These are phyloP conservation scores for Volucella bombylans DNA, from an alignment of 2,888 invertebrate species.

Conservation along the genomic window DNA sequence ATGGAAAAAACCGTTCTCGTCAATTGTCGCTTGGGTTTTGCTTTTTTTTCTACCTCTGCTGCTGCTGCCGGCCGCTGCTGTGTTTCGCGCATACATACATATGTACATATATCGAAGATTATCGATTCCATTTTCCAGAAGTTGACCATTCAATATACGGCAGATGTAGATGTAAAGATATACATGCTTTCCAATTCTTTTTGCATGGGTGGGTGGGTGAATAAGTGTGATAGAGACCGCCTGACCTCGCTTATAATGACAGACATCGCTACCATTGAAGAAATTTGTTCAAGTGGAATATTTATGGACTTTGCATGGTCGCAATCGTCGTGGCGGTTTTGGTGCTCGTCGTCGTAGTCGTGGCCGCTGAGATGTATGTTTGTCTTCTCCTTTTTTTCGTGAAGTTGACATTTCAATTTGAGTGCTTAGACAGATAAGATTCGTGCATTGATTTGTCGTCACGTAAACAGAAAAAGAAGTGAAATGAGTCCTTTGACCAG, in stretches of 20 bases:
- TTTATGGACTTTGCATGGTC: slow-evolving; percentile 63
- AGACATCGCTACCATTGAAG: slow-evolving; percentile 52
- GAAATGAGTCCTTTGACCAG: slow-evolving; percentile 3
- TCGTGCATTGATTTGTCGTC: slow-evolving; percentile 20
- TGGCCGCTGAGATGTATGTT: slow-evolving; percentile 57
- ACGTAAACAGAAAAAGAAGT: not conserved
- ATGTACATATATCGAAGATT: slow-evolving; percentile 74
- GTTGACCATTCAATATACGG: slow-evolving; percentile 71
- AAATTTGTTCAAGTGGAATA: slow-evolving; percentile 66
- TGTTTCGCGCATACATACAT: slow-evolving; percentile 65
- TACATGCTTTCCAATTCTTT: slow-evolving; percentile 3
- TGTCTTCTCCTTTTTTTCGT: slow-evolving; percentile 47
- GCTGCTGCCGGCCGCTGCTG: not conserved
- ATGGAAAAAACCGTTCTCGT: slow-evolving; percentile 54
- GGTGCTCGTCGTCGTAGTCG: not conserved
- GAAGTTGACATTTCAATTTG: slow-evolving; percentile 69
- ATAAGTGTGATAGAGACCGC: slow-evolving; percentile 19
- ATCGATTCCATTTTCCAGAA: slow-evolving; percentile 74
- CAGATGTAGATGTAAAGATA: slow-evolving; percentile 66
- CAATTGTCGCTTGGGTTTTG: slow-evolving; percentile 62
- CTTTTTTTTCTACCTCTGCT: slow-evolving; percentile 25
- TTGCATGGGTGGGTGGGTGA: slow-evolving; percentile 5
- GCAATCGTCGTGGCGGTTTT: no score
- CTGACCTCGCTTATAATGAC: slow-evolving; percentile 42
- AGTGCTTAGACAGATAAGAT: slow-evolving; percentile 43